These are phyloP conservation scores for Tetrao urogallus DNA, from an alignment of 2,113 vertebrate genomes.

Conservation along the genomic window DNA sequence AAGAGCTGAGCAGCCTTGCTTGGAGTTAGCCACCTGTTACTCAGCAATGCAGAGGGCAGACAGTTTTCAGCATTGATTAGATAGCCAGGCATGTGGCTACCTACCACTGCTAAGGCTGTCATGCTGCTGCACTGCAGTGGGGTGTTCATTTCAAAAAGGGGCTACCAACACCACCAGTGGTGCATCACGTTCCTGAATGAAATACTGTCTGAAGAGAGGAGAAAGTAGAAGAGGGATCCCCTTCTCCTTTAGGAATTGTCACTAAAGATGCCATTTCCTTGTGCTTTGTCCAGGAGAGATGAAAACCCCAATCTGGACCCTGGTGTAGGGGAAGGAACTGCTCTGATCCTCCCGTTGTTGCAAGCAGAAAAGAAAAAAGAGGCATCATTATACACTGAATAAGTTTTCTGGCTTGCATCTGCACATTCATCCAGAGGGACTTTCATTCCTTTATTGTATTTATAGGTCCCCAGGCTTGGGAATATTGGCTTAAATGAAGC, in stretches of 20 bases:
- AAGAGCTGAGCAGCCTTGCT: not conserved
- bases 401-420: not conserved
- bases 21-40: not conserved
- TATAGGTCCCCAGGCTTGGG: not conserved
- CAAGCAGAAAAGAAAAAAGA: not conserved
- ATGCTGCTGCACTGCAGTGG: not conserved
- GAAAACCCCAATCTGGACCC: not conserved
- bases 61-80: not conserved
- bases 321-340: not conserved
- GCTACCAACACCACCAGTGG: fast-evolving
- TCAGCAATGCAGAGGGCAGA: not conserved
- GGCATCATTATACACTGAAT: not conserved
- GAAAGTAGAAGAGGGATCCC: not conserved
- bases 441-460: slow-evolving; percentile 3
- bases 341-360: not conserved
- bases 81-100: not conserved
- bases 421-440: not conserved
- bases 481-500: slow-evolving; percentile 25
- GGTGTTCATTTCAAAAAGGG: not conserved
- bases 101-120: not conserved
- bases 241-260: not conserved
- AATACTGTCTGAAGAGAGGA: not conserved
- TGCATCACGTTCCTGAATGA: not conserved
- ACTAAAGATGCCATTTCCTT: not conserved
- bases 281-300: not conserved